Percentiles rank a stretch among this genome's conserved stretches.
Conservation (phyloP, 2,113 vertebrate genomes). For the Dasyornis broadbenti region DNA sequence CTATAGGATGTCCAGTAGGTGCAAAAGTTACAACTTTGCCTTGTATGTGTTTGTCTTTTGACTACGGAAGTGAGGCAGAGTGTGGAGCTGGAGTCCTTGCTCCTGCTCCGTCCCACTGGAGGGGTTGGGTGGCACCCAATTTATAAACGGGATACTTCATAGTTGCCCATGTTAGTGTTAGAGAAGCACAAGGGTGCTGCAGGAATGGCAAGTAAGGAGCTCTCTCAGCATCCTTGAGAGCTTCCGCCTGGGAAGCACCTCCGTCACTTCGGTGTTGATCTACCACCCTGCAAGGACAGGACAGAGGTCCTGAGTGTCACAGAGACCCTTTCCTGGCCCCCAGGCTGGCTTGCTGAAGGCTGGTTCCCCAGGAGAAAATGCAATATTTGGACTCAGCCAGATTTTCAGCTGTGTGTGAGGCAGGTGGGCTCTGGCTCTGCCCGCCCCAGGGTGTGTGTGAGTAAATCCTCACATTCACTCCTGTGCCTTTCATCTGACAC, state of each 20-base stretch:
- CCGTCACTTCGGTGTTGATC: background rate
- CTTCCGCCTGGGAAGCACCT: background rate
- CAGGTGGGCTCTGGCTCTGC: background rate
- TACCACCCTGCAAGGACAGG: background rate
- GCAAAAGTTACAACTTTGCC: background rate
- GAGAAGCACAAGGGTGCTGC: background rate
- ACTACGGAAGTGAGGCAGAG: background rate
- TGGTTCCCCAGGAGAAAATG: background rate
- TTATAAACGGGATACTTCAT: background rate
- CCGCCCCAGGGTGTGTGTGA: rapidly evolving
- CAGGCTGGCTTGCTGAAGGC: rapidly evolving
- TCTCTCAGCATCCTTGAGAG: background rate
- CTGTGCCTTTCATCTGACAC: background rate
- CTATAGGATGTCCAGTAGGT: background rate
- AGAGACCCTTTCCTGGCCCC: rapidly evolving
- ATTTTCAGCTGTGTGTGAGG: background rate
- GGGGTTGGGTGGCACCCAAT: background rate
- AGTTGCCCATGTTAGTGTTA: background rate
- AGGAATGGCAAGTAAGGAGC: background rate
- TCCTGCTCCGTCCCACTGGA: background rate
- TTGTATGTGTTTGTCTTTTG: background rate
- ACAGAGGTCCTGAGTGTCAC: background rate
- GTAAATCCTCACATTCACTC: background rate
- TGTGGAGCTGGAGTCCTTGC: background rate
- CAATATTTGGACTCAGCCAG: rapidly evolving